Evolutionary conservation across 2,113 vertebrate genomes (phyloP).

Genomic region (Lasiurus borealis): DNA sequence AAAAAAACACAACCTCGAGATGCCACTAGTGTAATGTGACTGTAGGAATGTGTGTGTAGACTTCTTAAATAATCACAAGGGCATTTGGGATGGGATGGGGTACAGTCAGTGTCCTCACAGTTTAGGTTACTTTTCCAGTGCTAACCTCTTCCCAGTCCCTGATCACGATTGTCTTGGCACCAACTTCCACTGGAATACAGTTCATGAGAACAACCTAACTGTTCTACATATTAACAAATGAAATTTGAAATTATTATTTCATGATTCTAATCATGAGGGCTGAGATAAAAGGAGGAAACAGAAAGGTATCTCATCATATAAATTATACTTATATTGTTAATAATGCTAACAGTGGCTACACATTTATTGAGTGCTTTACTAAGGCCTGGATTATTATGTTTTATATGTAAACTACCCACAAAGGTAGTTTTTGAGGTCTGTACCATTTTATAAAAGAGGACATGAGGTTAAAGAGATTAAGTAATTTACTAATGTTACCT

Average conservation of each 20-base stretch:
- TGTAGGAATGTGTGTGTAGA: neutral
- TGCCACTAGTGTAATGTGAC: neutral
- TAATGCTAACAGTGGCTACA: neutral
- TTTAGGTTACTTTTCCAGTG: neutral
- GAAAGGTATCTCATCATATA: neutral
- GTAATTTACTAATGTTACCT: neutral
- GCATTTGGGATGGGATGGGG: fast-evolving
- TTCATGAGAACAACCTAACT: neutral
- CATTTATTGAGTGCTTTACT: neutral
- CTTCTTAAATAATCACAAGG: neutral
- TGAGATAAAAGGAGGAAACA: neutral
- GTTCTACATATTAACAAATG: neutral
- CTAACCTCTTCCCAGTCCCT: neutral
- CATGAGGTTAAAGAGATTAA: neutral
- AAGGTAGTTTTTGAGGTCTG: neutral
- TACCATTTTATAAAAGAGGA: neutral
- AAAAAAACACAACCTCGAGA: neutral
- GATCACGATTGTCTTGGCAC: neutral
- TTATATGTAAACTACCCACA: neutral
- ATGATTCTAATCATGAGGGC: neutral
- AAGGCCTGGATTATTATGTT: neutral
- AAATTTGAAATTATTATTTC: neutral
- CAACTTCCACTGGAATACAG: neutral
- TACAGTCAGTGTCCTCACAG: neutral
- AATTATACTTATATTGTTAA: neutral